Conservation (phyloP, 2,888 invertebrate species). For the Dasypolia templi region DNA sequence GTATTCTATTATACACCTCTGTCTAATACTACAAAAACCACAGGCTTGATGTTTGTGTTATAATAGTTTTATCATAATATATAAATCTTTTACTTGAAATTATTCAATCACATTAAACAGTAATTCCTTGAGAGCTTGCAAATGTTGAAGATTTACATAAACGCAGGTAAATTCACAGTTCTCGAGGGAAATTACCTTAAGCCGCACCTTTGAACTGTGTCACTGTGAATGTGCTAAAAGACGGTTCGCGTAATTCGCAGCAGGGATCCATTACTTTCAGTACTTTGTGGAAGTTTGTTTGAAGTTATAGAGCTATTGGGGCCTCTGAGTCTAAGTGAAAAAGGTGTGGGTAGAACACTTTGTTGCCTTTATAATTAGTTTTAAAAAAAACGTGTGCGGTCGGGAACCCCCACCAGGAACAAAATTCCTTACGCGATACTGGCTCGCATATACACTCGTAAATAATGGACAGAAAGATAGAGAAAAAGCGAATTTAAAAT, state of each 20-base stretch:
- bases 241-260: slow-evolving; percentile 28
- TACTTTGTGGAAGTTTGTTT: slow-evolving; percentile 11
- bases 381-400: too few relatives aligned
- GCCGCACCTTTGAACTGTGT: slow-evolving; percentile 20
- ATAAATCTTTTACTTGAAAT: too few relatives aligned
- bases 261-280: slow-evolving; percentile 22
- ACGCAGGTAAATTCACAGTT: slow-evolving; percentile 26
- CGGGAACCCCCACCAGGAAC: too few relatives aligned
- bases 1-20: too few relatives aligned
- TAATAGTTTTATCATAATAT: neutral
- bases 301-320: slow-evolving; percentile 14
- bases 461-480: too few relatives aligned
- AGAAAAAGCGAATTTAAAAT: too few relatives aligned
- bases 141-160: slow-evolving; percentile 43
- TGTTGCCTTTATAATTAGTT: too few relatives aligned
- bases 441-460: too few relatives aligned
- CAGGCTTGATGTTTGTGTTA: neutral
- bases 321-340: slow-evolving; percentile 1
- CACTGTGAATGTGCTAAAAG: slow-evolving; percentile 29
- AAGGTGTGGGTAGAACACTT: neutral
- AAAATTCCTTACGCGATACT: too few relatives aligned
- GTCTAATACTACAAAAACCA: neutral
- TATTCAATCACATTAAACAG: slow-evolving; percentile 8
- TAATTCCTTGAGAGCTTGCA: slow-evolving; percentile 42
- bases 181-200: slow-evolving; percentile 54